A percentile compares a stretch with the other conserved stretches of the same genome.
These are phyloP conservation scores for Oreotragus oreotragus DNA, from an alignment of 2,113 vertebrate genomes.

Conservation along the genomic window DNA sequence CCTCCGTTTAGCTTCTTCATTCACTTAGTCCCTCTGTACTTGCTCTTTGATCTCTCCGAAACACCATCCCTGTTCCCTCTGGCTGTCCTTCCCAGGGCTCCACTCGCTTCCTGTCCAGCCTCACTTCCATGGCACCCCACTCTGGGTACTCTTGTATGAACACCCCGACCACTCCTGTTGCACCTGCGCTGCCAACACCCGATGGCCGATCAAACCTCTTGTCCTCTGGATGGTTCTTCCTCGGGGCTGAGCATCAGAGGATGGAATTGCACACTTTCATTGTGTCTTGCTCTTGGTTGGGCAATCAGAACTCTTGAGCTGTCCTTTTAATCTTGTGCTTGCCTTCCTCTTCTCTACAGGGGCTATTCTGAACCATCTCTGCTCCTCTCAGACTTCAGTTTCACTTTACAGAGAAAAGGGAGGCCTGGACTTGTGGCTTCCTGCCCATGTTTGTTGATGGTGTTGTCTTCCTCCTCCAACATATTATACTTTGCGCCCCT, in stretches of 20 bases:
- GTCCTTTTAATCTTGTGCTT: background rate
- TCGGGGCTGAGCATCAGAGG: background rate
- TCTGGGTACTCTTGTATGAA: rapidly evolving
- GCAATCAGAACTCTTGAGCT: background rate
- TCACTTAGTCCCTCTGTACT: background rate
- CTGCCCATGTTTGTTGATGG: background rate
- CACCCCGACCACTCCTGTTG: background rate
- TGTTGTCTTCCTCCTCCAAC: background rate
- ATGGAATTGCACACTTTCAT: background rate
- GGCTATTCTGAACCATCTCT: background rate
- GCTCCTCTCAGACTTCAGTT: background rate
- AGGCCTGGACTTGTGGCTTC: background rate
- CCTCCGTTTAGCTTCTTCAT: background rate
- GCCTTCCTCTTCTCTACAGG: background rate
- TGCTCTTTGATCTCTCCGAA: background rate
- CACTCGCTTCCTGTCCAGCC: background rate
- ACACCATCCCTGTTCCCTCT: background rate
- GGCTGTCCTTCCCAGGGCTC: background rate
- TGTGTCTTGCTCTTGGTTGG: background rate
- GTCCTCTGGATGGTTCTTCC: background rate
- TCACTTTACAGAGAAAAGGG: background rate
- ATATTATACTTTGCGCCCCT: background rate
- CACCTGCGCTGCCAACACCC: background rate
- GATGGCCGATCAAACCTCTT: background rate
- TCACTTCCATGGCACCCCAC: rapidly evolving